Base-by-base conservation (phyloP, 2,888 invertebrate species). In the Branchipolynoe longqiensis region DNA sequence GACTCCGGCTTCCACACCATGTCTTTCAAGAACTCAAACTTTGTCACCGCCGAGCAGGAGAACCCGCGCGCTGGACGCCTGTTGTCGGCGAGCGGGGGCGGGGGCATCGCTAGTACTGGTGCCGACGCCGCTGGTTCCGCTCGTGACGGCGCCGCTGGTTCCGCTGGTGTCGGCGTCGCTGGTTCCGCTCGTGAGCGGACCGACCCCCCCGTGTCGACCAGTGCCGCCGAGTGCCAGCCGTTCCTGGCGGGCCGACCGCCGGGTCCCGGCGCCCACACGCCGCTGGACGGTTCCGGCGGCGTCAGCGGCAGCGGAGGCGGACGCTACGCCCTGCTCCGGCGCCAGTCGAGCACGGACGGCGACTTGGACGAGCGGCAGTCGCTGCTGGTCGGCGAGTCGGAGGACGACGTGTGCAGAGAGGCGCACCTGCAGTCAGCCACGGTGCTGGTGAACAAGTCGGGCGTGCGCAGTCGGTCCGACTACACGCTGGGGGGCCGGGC, bases 1-100 rank as follows among this genome's bases (percentile, higher is more conserved):
- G 84, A 84, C 69, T 84, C 84, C 59, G 84, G 84, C 31, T 84
- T 84, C 54, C 84, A 84, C 40, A 84, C 84, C 18, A 84, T 84
- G 84, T 84, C 84, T 56, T 84, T 84, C 78, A 84, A 84, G 40
- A 84, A 84, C 40, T 74, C 84, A 18, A 84, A 84, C 41, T 84
- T 74, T 38, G 58, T 78, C 58, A 62, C 84, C 4, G 74, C 78
- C 8, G 84, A 84, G 78, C 58, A 84, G 59, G 84, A 84, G 54
- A 48, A 59, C 25, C 73, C 74, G 22, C 69, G 59, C 31, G 28
- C 38, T 1, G 36, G 69, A 36, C 48, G 54, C 2, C 14, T 25
- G 14, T 14, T 64, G 12, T 28, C 82, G 22, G 25, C 41, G 36
- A 33, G 22, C n/a, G 25, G 40, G 22, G 48, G 40, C 14, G 6